A percentile compares a stretch with the other conserved stretches of the same genome.
phyloP scores from a whole-genome alignment of 2,888 invertebrate species.

The Amphipyra tragopoginis region DNA sequence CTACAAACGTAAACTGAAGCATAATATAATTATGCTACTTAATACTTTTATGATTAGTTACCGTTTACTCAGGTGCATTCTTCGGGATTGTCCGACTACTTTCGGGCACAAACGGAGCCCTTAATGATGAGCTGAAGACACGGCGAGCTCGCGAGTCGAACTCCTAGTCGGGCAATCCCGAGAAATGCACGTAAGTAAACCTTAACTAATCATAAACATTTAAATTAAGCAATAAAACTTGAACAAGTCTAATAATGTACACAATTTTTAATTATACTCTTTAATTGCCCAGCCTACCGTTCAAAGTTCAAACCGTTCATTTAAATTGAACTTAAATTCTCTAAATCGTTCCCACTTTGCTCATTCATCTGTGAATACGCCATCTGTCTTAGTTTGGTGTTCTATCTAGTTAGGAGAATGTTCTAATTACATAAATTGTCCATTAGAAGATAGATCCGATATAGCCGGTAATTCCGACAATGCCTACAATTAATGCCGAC shows the following conservation, averaged over 20 bases:
- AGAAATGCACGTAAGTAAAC: no score
- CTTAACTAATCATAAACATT: no score
- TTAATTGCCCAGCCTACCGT: slow-evolving; percentile 6
- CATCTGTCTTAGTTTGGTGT: slow-evolving; percentile 26
- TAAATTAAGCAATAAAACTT: slow-evolving; percentile 3
- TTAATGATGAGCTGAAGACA: no score
- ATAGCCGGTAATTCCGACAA: not conserved
- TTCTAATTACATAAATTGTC: slow-evolving; percentile 28
- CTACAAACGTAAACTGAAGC: no score
- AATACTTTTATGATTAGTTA: no score
- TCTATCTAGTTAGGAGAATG: slow-evolving; percentile 8
- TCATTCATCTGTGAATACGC: slow-evolving; percentile 31
- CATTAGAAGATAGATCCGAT: slow-evolving; percentile 22
- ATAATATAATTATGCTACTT: no score
- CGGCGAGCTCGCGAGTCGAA: no score
- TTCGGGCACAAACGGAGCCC: no score
- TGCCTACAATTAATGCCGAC: slow-evolving; percentile 4
- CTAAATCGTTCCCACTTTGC: slow-evolving; percentile 37
- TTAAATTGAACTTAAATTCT: slow-evolving; percentile 37
- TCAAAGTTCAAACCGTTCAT: slow-evolving; percentile 34
- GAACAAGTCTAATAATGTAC: slow-evolving; percentile 13
- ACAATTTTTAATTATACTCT: slow-evolving; percentile 22
- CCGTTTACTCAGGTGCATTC: no score
- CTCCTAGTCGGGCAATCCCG: no score
- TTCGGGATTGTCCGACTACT: no score